These are phyloP conservation scores for Macquaria australasica DNA, from an alignment of 2,113 vertebrate species.

Conservation along the genomic window DNA sequence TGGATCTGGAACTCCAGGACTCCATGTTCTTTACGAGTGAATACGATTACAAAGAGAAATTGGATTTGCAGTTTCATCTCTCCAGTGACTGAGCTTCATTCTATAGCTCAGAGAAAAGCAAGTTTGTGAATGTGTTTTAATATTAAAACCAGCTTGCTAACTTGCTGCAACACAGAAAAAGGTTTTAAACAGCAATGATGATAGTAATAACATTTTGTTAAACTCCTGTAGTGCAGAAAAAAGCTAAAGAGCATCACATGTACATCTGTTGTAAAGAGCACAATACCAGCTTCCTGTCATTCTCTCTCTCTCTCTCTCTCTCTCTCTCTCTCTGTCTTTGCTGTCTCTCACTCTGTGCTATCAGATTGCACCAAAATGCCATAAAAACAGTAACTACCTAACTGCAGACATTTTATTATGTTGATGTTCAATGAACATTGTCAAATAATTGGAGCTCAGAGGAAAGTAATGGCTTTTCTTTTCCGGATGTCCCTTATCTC, in stretches of 20 bases:
- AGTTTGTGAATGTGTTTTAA: constrained; percentile 24
- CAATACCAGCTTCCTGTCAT: neutral
- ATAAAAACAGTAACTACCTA: constrained; percentile 37
- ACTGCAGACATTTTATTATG: constrained; percentile 32
- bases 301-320: constrained; percentile 5
- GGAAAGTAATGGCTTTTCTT: constrained; percentile 24
- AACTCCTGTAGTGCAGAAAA: neutral
- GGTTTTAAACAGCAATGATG: neutral
- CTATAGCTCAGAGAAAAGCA: constrained; percentile 32
- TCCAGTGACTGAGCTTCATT: constrained; percentile 18
- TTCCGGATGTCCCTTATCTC: neutral
- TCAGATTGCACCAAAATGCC: constrained; percentile 17
- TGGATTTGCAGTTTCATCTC: constrained; percentile 57
- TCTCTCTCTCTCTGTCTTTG: neutral
- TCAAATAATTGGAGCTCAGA: constrained; percentile 44
- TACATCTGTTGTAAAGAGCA: constrained; percentile 1
- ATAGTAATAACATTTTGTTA: constrained; percentile 22
- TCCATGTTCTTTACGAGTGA: constrained; percentile 21
- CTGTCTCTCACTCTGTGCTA: constrained; percentile 5
- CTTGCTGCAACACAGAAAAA: constrained; percentile 3
- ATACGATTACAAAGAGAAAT: constrained; percentile 57
- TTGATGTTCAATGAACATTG: constrained; percentile 45
- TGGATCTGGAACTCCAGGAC: constrained; percentile 25
- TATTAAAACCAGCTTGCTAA: constrained; percentile 14
- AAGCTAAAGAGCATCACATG: neutral